A percentile compares a stretch with the other conserved stretches of the same genome.
phyloP scores from a whole-genome alignment of 2,113 vertebrate genomes.

The Galeopterus variegatus region DNA sequence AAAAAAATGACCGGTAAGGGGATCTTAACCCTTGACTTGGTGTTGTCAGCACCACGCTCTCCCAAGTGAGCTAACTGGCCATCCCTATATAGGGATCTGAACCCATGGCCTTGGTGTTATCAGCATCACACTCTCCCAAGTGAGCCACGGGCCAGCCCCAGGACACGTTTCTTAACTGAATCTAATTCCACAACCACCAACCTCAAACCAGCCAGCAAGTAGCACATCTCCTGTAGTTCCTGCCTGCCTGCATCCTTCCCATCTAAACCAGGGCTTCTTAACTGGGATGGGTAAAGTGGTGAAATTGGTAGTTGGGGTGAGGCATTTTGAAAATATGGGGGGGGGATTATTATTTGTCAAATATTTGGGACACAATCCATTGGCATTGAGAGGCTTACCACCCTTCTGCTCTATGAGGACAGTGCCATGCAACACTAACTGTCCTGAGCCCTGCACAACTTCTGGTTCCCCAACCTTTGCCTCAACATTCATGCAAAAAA shows the following conservation, averaged over 20 bases:
- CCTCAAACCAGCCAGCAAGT: background rate
- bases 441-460: background rate
- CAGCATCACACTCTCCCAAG: too few relatives aligned
- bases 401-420: background rate
- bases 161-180: background rate
- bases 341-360: background rate
- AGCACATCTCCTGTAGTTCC: background rate
- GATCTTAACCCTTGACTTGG: too few relatives aligned
- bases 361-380: background rate
- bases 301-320: background rate
- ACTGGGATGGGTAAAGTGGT: background rate
- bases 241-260: background rate
- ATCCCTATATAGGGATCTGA: too few relatives aligned
- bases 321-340: background rate
- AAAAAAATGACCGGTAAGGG: too few relatives aligned
- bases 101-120: too few relatives aligned
- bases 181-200: background rate
- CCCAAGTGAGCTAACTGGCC: too few relatives aligned
- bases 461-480: background rate
- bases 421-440: background rate
- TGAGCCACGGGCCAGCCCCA: too few relatives aligned
- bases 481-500: background rate
- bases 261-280: background rate
- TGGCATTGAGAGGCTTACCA: background rate
- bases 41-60: too few relatives aligned